Evolutionary conservation across 2,888 invertebrate genomes (phyloP), one percentile per base, ranked within the genome.

Genomic region (Mesodorylaimus sp.): DNA sequence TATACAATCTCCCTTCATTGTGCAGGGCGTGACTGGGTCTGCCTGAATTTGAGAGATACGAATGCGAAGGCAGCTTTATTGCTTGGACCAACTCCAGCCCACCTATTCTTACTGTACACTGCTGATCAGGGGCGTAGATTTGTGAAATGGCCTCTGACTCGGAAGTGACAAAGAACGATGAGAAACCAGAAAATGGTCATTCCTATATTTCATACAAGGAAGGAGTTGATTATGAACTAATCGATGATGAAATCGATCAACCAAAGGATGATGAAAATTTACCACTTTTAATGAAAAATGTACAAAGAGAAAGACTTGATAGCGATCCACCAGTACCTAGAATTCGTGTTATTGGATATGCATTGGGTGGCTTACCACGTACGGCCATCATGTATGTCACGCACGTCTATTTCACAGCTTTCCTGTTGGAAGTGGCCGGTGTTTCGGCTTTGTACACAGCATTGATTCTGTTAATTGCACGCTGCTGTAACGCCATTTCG

Each of bases 331-430:
- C 43, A 3, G 5, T 46, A 5, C 43, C 23, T 7, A 5, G 13
- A 7, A 7, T 36, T 3, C 47, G 47, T 13, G 5, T 5, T 19
- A 13, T 46, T 3, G 38, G 19, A 36, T 46, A 46, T 19, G 47
- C 47, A 5, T 32, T 46, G 21, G 47, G 47, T 7, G 36, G 38
- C 3, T 13, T 46, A 5, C 47, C 47, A 23, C 29, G 25, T 32
- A 32, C n/a, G 10, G 10, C 23, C 3, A 36, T 46, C 3, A 38
- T 3, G 10, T 23, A 46, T 25, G 37, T 46, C 3, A 25, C 24
- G 3, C 13, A 19, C 38, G 47, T 46, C 23, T 46, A 46, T 37
- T 46, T 43, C 19, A 46, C 38, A 19, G 23, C 24, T 3, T 46
- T 37, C 19, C 47, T 46, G 3, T 25, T 46, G 23, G 21, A 46